phyloP scores from a whole-genome alignment of 2,113 vertebrate species.

The Hystrix cristata region DNA sequence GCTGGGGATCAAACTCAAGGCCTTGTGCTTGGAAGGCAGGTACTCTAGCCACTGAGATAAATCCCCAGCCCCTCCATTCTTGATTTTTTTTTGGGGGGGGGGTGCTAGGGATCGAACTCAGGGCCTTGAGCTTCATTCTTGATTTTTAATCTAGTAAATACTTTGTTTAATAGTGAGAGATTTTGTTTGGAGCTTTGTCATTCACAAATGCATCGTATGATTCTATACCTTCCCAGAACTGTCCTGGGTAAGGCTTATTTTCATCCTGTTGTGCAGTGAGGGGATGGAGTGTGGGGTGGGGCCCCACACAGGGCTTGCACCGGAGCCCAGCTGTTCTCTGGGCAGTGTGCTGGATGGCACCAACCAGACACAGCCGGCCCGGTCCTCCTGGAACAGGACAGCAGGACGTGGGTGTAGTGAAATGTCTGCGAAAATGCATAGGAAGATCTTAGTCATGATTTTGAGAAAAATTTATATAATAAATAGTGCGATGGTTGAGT shows the following conservation, averaged over 20 bases:
- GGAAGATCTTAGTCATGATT: no score
- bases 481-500: no score
- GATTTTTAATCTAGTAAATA: background rate
- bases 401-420: accelerated
- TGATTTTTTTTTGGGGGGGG: no score
- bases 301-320: background rate
- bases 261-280: background rate
- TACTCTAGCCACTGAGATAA: no score
- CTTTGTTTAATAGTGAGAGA: background rate
- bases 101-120: no score
- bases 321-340: no score
- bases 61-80: no score
- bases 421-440: background rate
- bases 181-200: background rate
- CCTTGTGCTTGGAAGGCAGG: no score
- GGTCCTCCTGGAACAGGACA: background rate
- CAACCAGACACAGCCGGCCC: background rate
- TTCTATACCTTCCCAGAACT: background rate
- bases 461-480: background rate
- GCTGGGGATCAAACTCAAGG: no score
- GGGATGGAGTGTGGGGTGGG: background rate
- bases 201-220: background rate
- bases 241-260: background rate
- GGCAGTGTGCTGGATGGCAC: background rate
- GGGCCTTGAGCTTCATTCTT: no score